phyloP scores from a whole-genome alignment of 37 sponge, comb jelly and placozoan genomes.

The Aplysina aerophoba region DNA sequence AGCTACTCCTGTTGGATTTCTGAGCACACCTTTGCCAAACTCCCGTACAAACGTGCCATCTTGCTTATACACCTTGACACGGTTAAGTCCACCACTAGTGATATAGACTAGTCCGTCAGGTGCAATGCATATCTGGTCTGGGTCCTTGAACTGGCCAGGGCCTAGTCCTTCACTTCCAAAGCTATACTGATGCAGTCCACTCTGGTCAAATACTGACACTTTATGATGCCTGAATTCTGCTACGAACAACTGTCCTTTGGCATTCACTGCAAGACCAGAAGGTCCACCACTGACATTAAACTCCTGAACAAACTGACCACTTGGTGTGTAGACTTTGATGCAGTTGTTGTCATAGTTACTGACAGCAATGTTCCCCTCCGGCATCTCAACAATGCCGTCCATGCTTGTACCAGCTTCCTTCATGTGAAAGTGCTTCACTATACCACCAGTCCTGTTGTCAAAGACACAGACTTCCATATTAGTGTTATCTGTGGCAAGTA shows the following conservation, averaged over 20 bases:
- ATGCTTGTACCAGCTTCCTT: not conserved
- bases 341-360: not conserved
- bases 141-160: not conserved
- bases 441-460: not conserved
- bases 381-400: not conserved
- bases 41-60: constrained; percentile 19
- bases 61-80: constrained; percentile 9
- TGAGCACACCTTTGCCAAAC: not conserved
- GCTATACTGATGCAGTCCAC: not conserved
- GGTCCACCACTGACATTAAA: not conserved
- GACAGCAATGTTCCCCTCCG: not conserved
- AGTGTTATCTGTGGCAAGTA: not conserved
- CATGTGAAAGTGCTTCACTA: not conserved
- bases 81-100: not conserved
- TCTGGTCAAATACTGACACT: not conserved
- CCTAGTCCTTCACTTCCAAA: not conserved
- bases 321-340: not conserved
- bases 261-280: not conserved
- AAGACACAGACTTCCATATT: constrained; percentile 3
- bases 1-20: not conserved
- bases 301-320: not conserved
- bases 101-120: constrained; percentile 4
- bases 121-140: not conserved
- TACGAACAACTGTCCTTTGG: not conserved
- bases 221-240: not conserved